Evolutionary conservation across 2,888 invertebrate genomes (phyloP).

Genomic region (Heliconius charithonia): DNA sequence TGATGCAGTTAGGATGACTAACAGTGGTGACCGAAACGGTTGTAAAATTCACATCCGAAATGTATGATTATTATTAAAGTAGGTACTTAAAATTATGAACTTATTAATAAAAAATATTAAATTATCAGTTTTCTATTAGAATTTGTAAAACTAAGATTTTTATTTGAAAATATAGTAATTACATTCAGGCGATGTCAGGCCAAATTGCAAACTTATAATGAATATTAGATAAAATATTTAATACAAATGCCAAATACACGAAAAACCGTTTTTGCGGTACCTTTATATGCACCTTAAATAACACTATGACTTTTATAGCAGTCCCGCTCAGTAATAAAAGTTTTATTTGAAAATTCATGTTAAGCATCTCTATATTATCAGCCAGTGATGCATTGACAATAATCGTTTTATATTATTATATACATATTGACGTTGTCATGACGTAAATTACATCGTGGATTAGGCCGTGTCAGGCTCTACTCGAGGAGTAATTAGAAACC

Average conservation of each 20-base stretch:
- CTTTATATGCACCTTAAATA: conserved; percentile 12
- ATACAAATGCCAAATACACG: background rate
- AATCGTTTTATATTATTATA: conserved; percentile 9
- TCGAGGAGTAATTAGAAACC: background rate
- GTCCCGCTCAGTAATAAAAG: conserved; percentile 23
- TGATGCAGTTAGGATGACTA: background rate
- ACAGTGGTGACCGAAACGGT: too few species aligned
- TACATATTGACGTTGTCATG: conserved; percentile 1
- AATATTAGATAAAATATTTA: conserved; percentile 1
- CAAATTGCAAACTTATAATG: background rate
- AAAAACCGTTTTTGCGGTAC: conserved; percentile 9
- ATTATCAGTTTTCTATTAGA: too few species aligned
- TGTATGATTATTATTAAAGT: too few species aligned
- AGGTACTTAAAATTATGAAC: too few species aligned
- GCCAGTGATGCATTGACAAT: conserved; percentile 8
- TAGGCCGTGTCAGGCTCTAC: background rate
- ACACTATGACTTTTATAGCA: conserved; percentile 21
- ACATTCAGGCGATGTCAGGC: background rate
- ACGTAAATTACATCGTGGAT: background rate
- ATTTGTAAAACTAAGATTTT: background rate
- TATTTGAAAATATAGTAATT: background rate
- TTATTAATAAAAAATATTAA: too few species aligned
- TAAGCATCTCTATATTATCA: conserved; percentile 1
- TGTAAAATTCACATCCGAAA: too few species aligned
- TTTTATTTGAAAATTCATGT: conserved; percentile 12